Evolutionary conservation across 2,888 invertebrate species (phyloP).

Genomic region (Dyspetes luteomarginatus): DNA sequence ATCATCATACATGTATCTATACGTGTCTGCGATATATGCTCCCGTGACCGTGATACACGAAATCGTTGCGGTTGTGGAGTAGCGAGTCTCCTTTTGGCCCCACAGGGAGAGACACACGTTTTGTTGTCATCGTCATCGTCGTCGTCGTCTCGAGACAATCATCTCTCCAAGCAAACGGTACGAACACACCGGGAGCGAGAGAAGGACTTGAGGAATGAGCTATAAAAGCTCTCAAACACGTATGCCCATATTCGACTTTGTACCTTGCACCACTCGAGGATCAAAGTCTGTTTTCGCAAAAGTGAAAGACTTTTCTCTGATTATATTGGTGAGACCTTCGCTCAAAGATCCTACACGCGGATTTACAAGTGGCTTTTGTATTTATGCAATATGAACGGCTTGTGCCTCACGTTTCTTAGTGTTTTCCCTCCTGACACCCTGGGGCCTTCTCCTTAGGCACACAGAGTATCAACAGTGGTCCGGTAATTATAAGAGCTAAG

Average conservation of each 20-base stretch:
- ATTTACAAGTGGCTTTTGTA: slow-evolving; percentile 15
- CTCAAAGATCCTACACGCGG: background rate
- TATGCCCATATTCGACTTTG: background rate
- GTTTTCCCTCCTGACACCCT: no score
- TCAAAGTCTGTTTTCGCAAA: slow-evolving; percentile 35
- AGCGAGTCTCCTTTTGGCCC: background rate
- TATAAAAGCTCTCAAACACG: slow-evolving; percentile 33
- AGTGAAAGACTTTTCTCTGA: slow-evolving; percentile 46
- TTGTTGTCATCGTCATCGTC: background rate
- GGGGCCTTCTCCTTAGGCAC: slow-evolving; percentile 17
- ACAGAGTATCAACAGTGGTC: slow-evolving; percentile 57
- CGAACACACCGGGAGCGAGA: background rate
- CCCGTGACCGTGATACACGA: slow-evolving; percentile 71
- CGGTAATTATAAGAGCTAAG: slow-evolving; percentile 67
- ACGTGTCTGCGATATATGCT: slow-evolving; percentile 64
- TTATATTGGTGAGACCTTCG: slow-evolving; percentile 19
- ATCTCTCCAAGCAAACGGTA: background rate
- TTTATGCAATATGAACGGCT: slow-evolving; percentile 56
- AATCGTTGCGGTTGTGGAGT: slow-evolving; percentile 70
- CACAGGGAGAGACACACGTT: background rate
- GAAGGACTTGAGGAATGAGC: slow-evolving; percentile 6
- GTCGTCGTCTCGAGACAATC: background rate
- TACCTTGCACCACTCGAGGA: slow-evolving; percentile 1
- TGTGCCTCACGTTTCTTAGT: slow-evolving; percentile 22
- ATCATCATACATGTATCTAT: slow-evolving; percentile 15